phyloP scores from a whole-genome alignment of 2,113 vertebrate genomes.

The Chaetura pelagica region DNA sequence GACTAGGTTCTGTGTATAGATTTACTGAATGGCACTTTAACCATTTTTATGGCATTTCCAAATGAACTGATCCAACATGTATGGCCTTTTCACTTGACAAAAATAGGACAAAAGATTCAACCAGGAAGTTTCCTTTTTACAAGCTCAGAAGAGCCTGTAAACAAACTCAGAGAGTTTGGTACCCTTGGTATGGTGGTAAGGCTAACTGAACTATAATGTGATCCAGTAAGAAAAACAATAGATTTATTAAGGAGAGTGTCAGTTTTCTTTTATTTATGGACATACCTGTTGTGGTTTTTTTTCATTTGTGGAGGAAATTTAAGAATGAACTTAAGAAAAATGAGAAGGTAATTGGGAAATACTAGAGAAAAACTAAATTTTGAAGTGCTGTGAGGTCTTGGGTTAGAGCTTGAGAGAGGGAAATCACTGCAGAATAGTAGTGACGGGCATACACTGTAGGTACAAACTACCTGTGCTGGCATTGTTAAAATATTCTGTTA shows the following conservation, averaged over 20 bases:
- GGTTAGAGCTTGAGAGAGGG: not conserved
- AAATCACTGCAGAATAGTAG: not conserved
- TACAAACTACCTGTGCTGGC: not conserved
- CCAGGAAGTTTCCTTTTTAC: not conserved
- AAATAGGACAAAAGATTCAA: not conserved
- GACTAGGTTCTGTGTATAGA: not conserved
- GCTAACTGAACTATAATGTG: fast-evolving
- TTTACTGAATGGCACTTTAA: not conserved
- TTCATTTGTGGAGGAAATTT: not conserved
- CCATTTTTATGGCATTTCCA: not conserved
- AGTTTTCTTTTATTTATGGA: not conserved
- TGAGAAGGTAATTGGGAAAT: not conserved
- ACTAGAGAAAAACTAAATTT: not conserved
- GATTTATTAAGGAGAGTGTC: not conserved
- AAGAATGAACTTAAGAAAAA: not conserved
- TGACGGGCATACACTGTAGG: not conserved
- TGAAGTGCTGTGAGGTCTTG: not conserved
- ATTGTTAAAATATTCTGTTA: not conserved
- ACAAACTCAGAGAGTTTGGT: no score
- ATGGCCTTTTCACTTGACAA: not conserved
- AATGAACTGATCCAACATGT: not conserved
- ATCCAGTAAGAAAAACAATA: not conserved
- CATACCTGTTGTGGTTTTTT: not conserved
- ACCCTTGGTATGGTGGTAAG: fast-evolving
- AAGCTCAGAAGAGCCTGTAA: no score